Base-by-base conservation (phyloP, 1,140 invertebrate genomes). In the Dendroctonus valens region DNA sequence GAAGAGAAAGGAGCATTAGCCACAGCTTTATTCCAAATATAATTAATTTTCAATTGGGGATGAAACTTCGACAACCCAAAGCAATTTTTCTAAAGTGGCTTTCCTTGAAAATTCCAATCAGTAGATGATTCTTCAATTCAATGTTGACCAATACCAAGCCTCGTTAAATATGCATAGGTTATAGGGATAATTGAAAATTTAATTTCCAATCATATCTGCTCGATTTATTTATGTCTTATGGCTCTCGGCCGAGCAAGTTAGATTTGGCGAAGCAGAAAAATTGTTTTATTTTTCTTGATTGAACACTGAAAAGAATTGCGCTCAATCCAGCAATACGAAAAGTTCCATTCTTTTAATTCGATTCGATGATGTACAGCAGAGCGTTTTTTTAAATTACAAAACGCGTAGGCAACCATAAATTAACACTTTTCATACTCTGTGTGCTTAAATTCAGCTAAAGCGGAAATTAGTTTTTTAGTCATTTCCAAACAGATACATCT, bases 131-230 rank as follows among this genome's bases (percentile, higher is more conserved):
- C 14, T 48, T 14, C 46, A 48, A 14, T 48, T 48, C 14, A 48
- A 8, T 48, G 7, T 48, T 14, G 11, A n/a, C 11, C 46, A 48
- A 48, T 48, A 14, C 11, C 46, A 8, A n/a, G 46, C 5, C 14
- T 48, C 46, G 46, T 48, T 48, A 48, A 48, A 48, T 48, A 48
- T 48, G 46, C 46, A 48, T 48, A 48, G 46, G 11, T 14, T 48
- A 11, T n/a, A 6, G 14, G 11, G 11, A 58, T 58, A 37, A 53
- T 53, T 53, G 51, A 12, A 53, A 53, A 53, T 53, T 53, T 53
- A 53, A 53, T 53, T 53, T 53, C 37, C 51, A 53, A 53, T 53
- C 51, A 53, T 9, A 9, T 15, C 15, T 9, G 12, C 15, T n/a
- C 51, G 15, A 53, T 11, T 11, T 53, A 53, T 53, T 9, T 12